Conservation (phyloP, 2,113 vertebrate genomes). For the Eolophus roseicapilla region DNA sequence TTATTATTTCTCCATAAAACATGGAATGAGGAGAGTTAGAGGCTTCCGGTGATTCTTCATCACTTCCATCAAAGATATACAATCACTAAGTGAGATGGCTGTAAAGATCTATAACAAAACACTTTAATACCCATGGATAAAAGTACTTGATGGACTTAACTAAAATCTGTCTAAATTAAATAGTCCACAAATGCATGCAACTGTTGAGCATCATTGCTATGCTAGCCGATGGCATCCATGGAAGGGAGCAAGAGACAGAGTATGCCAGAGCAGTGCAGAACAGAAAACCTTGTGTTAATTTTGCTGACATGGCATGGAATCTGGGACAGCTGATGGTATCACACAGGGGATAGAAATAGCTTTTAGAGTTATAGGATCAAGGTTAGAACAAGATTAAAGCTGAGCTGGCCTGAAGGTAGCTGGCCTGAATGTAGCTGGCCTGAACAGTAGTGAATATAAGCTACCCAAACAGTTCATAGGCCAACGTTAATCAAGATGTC, state of each 20-base stretch:
- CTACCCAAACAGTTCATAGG: background rate
- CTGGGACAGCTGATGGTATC: constrained; percentile 28
- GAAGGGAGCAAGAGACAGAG: background rate
- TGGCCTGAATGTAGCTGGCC: background rate
- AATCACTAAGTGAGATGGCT: background rate
- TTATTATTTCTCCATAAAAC: background rate
- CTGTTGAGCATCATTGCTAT: background rate
- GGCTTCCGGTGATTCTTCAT: background rate
- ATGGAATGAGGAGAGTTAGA: background rate
- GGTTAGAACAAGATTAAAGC: constrained; percentile 47
- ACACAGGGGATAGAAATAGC: background rate
- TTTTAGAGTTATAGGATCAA: constrained; percentile 35
- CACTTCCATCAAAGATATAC: background rate
- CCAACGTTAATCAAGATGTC: constrained; percentile 28
- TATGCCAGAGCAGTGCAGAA: background rate
- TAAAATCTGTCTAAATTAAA: background rate
- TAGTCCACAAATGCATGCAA: background rate
- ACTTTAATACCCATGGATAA: background rate
- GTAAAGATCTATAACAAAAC: background rate
- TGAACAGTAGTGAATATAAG: background rate
- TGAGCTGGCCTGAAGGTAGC: background rate
- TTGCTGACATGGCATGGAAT: constrained; percentile 25
- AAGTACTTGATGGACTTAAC: background rate
- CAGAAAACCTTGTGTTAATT: background rate
- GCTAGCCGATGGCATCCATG: background rate